phyloP scores from a whole-genome alignment of 37 sponge, comb jelly and placozoan species.

The Cladorhizidae sp. region DNA sequence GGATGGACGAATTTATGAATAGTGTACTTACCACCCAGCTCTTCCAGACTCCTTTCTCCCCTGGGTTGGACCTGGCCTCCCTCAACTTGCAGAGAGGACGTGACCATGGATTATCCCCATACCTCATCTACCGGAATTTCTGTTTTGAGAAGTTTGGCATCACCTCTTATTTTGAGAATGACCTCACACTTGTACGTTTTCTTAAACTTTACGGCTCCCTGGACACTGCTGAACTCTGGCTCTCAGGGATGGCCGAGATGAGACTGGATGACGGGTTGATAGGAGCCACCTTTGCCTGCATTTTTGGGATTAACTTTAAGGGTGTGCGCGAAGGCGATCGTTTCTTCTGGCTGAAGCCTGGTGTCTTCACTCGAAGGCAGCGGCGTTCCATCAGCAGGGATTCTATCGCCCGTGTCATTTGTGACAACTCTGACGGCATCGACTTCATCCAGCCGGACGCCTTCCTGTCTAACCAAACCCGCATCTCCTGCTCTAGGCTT shows the following conservation, averaged over 20 bases:
- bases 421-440: slow-evolving; percentile 83
- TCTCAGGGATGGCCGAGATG: slow-evolving; percentile 77
- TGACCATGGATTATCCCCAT: slow-evolving; percentile 88
- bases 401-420: slow-evolving; percentile 74
- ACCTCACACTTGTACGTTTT: slow-evolving; percentile 33
- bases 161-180: slow-evolving; percentile 27
- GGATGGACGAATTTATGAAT: slow-evolving; percentile 80
- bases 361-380: slow-evolving; percentile 81
- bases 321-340: slow-evolving; percentile 86
- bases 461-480: slow-evolving; percentile 48
- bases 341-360: slow-evolving; percentile 82
- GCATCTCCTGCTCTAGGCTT: slow-evolving; percentile 23
- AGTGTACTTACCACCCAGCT: slow-evolving; percentile 62
- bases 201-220: slow-evolving; percentile 55
- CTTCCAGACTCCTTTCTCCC: slow-evolving; percentile 31
- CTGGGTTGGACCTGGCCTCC: slow-evolving; percentile 78
- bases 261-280: slow-evolving; percentile 67
- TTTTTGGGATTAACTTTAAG: slow-evolving; percentile 80
- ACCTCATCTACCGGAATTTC: slow-evolving; percentile 67
- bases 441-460: slow-evolving; percentile 73
- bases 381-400: slow-evolving; percentile 48
- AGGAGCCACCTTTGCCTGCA: slow-evolving; percentile 90
- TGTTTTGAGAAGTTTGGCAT: slow-evolving; percentile 38
- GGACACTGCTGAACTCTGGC: slow-evolving; percentile 72
- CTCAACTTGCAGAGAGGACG: slow-evolving; percentile 90